Base-by-base conservation (phyloP, 2,888 invertebrate genomes). In the Trissoscelio sp. region DNA sequence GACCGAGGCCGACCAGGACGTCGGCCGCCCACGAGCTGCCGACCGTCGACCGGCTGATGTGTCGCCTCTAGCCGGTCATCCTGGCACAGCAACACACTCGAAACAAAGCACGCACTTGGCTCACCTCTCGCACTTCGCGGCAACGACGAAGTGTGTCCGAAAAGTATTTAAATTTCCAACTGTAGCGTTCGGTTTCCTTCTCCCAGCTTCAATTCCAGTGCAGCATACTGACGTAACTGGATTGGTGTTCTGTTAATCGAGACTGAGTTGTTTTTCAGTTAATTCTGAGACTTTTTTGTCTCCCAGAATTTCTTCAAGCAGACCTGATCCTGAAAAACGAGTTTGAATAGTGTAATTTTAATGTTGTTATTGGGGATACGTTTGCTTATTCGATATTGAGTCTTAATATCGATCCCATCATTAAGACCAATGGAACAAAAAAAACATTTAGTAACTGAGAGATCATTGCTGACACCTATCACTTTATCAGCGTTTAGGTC, bases 291-390 rank as follows among this genome's bases (percentile, higher is more conserved):
- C 5, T 55, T 55, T 14, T 31, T 28, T 3, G n/a, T 9, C 0
- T 7, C 16, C 55, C 55, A 55, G 16, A 31, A 55, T 5, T 24
- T 53, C 7, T 53, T 12, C 28, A 53, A 14, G 11, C 18, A 53
- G 0, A 53, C 12, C 2, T 28, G 55, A 1, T 55, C 16, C 14
- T 34, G 12, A 34, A 55, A 55, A 34, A 55, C 55, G 3, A 55
- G 11, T n/a, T 55, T 55, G 2, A 55, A 9, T 31, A 34, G 55
- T 16, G 31, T 28, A 28, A n/a, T n/a, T n/a, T n/a, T n/a, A n/a
- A n/a, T n/a, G n/a, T n/a, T n/a, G 1, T 16, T 22, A n/a, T n/a
- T 18, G 11, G 22, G 48, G 11, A 53, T 53, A 2, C 12, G 12
- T 28, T 53, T 53, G 2, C 53, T 31, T 2, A 53, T 6, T 0